These are phyloP conservation scores for Eustalomyia histrio DNA, from an alignment of 2,888 invertebrate species.

Conservation along the genomic window DNA sequence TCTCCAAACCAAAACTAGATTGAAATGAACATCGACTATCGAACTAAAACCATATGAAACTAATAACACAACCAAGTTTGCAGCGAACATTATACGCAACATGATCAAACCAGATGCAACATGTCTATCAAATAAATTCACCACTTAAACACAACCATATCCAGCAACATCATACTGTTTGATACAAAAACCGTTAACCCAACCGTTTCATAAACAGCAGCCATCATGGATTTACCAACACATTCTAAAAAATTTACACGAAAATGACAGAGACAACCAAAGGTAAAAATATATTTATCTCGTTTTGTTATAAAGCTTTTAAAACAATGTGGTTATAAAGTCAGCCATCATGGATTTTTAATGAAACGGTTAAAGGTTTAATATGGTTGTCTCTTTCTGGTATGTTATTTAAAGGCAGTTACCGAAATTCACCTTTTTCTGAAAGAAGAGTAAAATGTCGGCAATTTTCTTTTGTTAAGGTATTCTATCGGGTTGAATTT, in stretches of 20 bases:
- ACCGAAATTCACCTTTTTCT: constrained; percentile 53
- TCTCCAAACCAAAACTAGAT: constrained; percentile 19
- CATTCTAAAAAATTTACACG: constrained; percentile 55
- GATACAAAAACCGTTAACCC: constrained; percentile 61
- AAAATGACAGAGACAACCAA: constrained; percentile 63
- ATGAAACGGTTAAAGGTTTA: constrained; percentile 54
- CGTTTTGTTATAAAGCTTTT: background rate
- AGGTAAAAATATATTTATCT: background rate
- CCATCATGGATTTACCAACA: constrained; percentile 69
- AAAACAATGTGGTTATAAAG: background rate
- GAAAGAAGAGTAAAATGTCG: background rate
- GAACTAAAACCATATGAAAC: constrained; percentile 23
- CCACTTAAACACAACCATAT: constrained; percentile 28
- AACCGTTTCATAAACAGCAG: constrained; percentile 67
- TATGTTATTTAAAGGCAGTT: rapidly evolving
- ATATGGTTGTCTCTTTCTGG: constrained; percentile 30
- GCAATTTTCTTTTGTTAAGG: constrained; percentile 26
- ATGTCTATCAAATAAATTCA: constrained; percentile 25
- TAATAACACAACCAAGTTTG: constrained; percentile 17
- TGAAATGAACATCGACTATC: constrained; percentile 10
- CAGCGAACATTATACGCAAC: constrained; percentile 29
- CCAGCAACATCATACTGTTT: constrained; percentile 49
- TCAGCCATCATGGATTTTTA: constrained; percentile 68
- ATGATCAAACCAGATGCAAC: constrained; percentile 12
- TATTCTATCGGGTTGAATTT: constrained; percentile 12